These are phyloP conservation scores for Antennarius maculatus DNA, from an alignment of 2,797 vertebrate species.

Conservation along the genomic window DNA sequence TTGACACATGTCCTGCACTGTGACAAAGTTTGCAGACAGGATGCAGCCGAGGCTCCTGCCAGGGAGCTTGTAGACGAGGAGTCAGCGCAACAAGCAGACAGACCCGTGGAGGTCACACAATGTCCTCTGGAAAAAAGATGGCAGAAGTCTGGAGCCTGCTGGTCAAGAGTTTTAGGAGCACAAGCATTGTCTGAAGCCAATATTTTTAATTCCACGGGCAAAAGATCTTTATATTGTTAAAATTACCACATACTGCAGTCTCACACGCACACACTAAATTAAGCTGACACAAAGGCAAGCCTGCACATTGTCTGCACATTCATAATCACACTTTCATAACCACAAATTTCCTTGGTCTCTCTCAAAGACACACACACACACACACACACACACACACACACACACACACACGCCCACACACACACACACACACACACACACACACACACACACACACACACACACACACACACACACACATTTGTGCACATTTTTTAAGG, in stretches of 20 bases:
- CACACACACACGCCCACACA: constrained; percentile 5
- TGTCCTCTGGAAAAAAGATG: constrained; percentile 58
- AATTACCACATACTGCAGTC: constrained; percentile 56
- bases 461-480: constrained; percentile 15
- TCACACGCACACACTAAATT: constrained; percentile 56
- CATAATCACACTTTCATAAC: constrained; percentile 72
- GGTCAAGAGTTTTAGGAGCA: constrained; percentile 60
- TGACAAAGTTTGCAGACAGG: constrained; percentile 64
- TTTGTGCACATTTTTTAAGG: constrained; percentile 30
- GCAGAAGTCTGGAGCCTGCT: constrained; percentile 70
- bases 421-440: constrained; percentile 15
- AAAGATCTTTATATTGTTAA: constrained; percentile 56
- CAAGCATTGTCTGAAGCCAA: constrained; percentile 45
- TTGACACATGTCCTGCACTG: constrained; percentile 69
- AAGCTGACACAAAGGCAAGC: constrained; percentile 69
- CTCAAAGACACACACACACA: neutral
- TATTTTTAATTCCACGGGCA: constrained; percentile 60
- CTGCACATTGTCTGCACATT: constrained; percentile 74
- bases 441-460: neutral
- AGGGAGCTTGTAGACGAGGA: constrained; percentile 51
- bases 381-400: constrained; percentile 10
- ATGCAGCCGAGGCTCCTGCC: constrained; percentile 52
- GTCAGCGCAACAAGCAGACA: constrained; percentile 42
- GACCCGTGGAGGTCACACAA: constrained; percentile 44
- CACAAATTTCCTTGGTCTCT: constrained; percentile 41